These are phyloP conservation scores for Hemicrepidius hirtus DNA, from an alignment of 2,888 invertebrate genomes.

Conservation along the genomic window DNA sequence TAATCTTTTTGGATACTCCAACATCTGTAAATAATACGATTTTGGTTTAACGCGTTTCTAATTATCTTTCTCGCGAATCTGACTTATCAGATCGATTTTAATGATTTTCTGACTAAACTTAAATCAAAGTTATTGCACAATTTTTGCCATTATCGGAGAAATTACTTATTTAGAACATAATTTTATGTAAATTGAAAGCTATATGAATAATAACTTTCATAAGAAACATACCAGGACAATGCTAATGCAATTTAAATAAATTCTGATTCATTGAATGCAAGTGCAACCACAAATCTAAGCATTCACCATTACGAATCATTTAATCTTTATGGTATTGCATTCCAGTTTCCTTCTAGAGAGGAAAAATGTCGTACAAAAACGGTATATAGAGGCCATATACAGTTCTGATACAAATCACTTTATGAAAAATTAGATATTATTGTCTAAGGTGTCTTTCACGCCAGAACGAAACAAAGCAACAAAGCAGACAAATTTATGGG, in stretches of 20 bases:
- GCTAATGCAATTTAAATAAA: not conserved
- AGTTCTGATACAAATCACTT: constrained; percentile 3
- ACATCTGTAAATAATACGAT: too few species aligned
- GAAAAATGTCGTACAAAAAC: constrained; percentile 16
- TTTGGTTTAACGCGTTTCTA: too few species aligned
- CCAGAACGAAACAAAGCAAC: constrained; percentile 18
- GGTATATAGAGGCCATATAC: constrained; percentile 13
- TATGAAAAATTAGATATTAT: constrained; percentile 24
- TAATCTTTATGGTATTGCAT: not conserved
- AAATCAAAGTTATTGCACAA: too few species aligned
- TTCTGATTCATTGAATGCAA: constrained; percentile 9
- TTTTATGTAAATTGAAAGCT: too few species aligned
- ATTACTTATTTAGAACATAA: too few species aligned
- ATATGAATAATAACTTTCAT: too few species aligned
- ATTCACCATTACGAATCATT: constrained; percentile 11
- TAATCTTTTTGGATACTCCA: too few species aligned
- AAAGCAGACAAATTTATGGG: constrained; percentile 12
- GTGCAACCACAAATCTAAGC: not conserved
- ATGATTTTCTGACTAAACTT: too few species aligned
- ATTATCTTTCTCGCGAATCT: too few species aligned
- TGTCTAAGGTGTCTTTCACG: constrained; percentile 24
- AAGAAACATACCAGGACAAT: too few species aligned
- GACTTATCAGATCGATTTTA: too few species aligned
- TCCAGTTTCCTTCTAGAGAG: constrained; percentile 11
- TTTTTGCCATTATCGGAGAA: too few species aligned